Evolutionary conservation across 1,140 invertebrate genomes (phyloP).

Genomic region (Nylanderia fulva): DNA sequence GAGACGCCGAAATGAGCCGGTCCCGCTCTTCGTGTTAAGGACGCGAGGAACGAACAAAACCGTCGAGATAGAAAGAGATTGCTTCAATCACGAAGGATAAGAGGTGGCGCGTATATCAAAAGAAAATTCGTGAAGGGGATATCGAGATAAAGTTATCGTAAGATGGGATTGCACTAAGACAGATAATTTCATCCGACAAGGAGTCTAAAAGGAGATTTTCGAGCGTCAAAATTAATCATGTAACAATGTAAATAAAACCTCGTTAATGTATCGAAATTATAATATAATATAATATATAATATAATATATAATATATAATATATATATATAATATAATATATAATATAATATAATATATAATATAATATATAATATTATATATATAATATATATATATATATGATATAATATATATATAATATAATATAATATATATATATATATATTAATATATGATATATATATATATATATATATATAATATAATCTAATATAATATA

Average conservation of each 20-base stretch:
- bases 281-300: no score
- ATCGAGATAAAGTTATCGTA: conserved; percentile 23
- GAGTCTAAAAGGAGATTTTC: conserved; percentile 3
- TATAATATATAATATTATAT: no score
- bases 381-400: no score
- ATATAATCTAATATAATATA: no score
- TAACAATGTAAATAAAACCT: neutral
- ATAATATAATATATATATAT: no score
- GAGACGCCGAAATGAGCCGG: conserved; percentile 42
- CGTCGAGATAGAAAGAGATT: conserved; percentile 25
- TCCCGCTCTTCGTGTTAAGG: no score
- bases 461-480: no score
- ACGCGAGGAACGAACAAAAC: conserved; percentile 17
- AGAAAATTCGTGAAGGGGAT: neutral
- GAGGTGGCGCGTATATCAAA: neutral
- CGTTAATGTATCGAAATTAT: neutral
- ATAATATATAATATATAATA: no score
- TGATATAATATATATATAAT: no score
- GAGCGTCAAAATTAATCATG: neutral
- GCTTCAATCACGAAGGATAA: conserved; percentile 32
- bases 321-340: no score
- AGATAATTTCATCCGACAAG: neutral
- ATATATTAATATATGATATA: no score
- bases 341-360: no score
- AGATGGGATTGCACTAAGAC: neutral